Percentiles rank a stretch among this genome's conserved stretches.
Evolutionary conservation across 2,113 vertebrate genomes (phyloP).

Genomic region (Lepidothrix coronata): DNA sequence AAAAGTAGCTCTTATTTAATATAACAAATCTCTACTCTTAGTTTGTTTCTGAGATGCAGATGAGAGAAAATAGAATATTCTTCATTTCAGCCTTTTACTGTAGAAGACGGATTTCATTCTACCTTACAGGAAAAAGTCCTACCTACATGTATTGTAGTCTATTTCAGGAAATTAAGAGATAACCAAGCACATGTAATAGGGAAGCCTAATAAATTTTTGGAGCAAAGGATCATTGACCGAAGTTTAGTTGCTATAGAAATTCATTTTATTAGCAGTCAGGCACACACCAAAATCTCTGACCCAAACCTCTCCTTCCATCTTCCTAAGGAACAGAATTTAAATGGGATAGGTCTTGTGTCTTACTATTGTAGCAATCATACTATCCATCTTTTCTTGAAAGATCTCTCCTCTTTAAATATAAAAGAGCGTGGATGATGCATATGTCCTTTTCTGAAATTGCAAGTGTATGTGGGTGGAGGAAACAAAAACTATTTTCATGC

Average conservation of each 20-base stretch:
- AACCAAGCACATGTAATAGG: not conserved
- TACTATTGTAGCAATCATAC: slow-evolving; percentile 46
- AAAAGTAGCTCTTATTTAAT: not conserved
- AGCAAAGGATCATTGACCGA: not conserved
- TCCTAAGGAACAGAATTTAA: slow-evolving; percentile 11
- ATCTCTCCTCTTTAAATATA: slow-evolving; percentile 63
- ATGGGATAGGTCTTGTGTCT: slow-evolving; percentile 18
- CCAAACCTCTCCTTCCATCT: slow-evolving; percentile 7
- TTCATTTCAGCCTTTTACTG: not conserved
- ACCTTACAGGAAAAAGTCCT: not conserved
- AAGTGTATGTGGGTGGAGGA: slow-evolving; percentile 65
- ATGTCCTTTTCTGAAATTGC: slow-evolving; percentile 64
- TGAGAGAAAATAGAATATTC: not conserved
- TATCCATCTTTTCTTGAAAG: slow-evolving; percentile 62
- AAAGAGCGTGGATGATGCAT: slow-evolving; percentile 56
- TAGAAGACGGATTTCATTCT: not conserved
- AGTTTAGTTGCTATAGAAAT: slow-evolving; percentile 5
- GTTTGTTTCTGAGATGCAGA: not conserved
- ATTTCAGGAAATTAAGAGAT: slow-evolving; percentile 43
- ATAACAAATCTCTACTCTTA: not conserved
- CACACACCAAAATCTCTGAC: slow-evolving; percentile 10
- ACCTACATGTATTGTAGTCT: not conserved
- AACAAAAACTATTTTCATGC: slow-evolving; percentile 60
- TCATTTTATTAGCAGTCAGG: not conserved
- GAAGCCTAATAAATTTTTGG: slow-evolving; percentile 7